These are phyloP conservation scores for Apostichopus parvimensis DNA, from an alignment of 35 echinoderm and acorn worm species.

Conservation along the genomic window DNA sequence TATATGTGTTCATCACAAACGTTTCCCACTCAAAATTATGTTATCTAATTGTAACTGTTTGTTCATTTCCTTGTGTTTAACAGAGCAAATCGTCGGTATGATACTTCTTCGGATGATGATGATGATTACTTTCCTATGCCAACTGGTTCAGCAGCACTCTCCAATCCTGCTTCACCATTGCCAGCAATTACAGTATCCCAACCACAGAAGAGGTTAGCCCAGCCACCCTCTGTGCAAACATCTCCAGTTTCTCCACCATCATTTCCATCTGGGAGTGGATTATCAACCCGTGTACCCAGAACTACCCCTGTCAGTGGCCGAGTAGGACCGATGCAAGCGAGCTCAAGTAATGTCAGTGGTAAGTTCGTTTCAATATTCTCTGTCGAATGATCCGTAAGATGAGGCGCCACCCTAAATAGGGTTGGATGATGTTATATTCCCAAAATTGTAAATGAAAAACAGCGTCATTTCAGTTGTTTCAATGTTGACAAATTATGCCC, in stretches of 20 bases:
- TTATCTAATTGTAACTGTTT: too few relatives aligned
- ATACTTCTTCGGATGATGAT: background rate
- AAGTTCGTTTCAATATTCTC: background rate
- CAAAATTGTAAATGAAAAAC: too few relatives aligned
- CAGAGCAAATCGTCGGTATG: too few relatives aligned
- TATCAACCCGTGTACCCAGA: background rate
- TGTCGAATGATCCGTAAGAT: background rate
- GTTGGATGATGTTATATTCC: background rate
- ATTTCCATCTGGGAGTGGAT: background rate
- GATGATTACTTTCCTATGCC: background rate
- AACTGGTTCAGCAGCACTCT: background rate
- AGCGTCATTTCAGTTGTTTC: too few relatives aligned
- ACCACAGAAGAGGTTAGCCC: too few relatives aligned
- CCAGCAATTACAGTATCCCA: background rate
- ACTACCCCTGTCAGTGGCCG: background rate
- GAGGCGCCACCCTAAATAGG: background rate
- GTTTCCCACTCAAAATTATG: too few relatives aligned
- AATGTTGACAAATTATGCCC: too few relatives aligned
- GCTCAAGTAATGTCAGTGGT: slow-evolving; percentile 1
- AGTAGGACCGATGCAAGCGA: background rate
- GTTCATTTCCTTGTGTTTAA: too few relatives aligned
- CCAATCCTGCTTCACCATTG: background rate
- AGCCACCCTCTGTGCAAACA: too few relatives aligned
- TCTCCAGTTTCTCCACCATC: background rate
- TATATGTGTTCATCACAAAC: too few relatives aligned